Base-by-base conservation (phyloP, 2,113 vertebrate genomes). In the Cryptomyrus ogoouensis region DNA sequence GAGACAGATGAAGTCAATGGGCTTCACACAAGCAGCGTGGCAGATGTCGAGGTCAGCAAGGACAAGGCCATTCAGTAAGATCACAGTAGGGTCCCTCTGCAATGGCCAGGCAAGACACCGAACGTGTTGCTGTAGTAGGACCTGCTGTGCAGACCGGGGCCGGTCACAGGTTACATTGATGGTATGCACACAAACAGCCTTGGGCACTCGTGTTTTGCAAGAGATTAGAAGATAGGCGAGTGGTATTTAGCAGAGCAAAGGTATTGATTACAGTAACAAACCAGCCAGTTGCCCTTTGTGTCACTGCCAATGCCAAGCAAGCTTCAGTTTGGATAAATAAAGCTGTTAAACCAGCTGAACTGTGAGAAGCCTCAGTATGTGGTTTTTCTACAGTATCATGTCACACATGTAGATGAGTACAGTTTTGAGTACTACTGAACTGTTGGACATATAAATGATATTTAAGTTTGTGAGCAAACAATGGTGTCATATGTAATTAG, bases 31-130 rank as follows among this genome's bases (percentile, higher is more conserved):
- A 74, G 83, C 91, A 91, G 93, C 84, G 90, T 92, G 94, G 95
- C 94, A 95, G 95, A 95, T 96, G 95, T 96, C 94, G 94, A 91
- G 94, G 94, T 95, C 93, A 53, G 92, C 93, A 92, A 94, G 94
- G 94, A 94, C 94, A 94, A 93, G 91, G 92, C 94, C 91, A 90
- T 92, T 96, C 92, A 95, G 94, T 96, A 95, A 94, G 94, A 96
- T 96, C 94, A 95, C 95, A 96, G 95, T 94, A 93, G 89, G 66
- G 47, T 42, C 46, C 66, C 90, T 74, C 21, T 88, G 44, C 31
- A 84, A 31, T 12, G 87, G 8, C 46, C 39, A 24, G 86, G 15
- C 66, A 83, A 52, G 24, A 84, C 24, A 10, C 91, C 91, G 90
- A 94, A 91, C 90, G 90, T 87, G 77, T 89, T 92, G 91, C 90